Percentiles rank a stretch among this genome's conserved stretches.
phyloP scores from a whole-genome alignment of 2,888 invertebrate genomes.

The Parochlus steinenii region DNA sequence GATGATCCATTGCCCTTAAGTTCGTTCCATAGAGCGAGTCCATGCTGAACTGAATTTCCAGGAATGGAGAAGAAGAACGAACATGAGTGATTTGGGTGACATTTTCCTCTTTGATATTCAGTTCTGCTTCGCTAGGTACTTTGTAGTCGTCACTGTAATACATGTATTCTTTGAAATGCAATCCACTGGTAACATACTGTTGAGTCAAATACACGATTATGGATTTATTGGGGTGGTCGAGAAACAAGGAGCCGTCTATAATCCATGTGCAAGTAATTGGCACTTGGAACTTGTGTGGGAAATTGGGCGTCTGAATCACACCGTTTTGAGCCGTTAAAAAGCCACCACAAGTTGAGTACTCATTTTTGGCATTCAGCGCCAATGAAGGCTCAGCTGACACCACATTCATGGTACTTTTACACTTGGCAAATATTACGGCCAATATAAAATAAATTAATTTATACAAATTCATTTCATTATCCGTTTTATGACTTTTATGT shows the following conservation, averaged over 20 bases:
- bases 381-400: conserved; percentile 6
- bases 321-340: conserved; percentile 47
- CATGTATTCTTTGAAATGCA: conserved; percentile 59
- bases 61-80: conserved; percentile 49
- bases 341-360: conserved; percentile 42
- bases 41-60: conserved; percentile 62
- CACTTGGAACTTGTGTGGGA: conserved; percentile 62
- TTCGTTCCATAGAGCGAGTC: conserved; percentile 63
- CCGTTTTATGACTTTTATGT: too few relatives aligned
- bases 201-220: conserved; percentile 80
- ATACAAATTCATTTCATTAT: conserved; percentile 12
- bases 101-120: conserved; percentile 49
- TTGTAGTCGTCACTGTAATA: conserved; percentile 54
- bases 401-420: conserved; percentile 8
- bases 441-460: conserved; percentile 12
- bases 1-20: conserved; percentile 59
- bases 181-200: conserved; percentile 63
- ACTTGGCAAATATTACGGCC: conserved; percentile 12
- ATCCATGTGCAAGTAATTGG: conserved; percentile 80
- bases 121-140: conserved; percentile 37
- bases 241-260: conserved; percentile 55
- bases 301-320: conserved; percentile 65
- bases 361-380: too few relatives aligned
- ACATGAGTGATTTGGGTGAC: conserved; percentile 45
- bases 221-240: conserved; percentile 40